phyloP scores from a whole-genome alignment of 2,888 invertebrate genomes.

The Stenichneumon culpator region DNA sequence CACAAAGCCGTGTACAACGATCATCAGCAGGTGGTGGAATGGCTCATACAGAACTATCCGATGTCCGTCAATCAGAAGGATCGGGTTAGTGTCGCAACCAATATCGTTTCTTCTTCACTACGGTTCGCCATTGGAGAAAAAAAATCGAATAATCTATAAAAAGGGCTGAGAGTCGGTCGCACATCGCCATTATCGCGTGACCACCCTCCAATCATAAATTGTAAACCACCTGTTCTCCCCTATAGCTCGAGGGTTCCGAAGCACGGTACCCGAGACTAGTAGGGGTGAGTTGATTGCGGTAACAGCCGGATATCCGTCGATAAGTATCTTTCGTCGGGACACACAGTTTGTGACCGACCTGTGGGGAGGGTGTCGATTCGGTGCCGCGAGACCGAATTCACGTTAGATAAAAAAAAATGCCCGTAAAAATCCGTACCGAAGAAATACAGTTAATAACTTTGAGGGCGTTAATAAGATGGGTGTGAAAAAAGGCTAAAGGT shows the following conservation, averaged over 20 bases:
- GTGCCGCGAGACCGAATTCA: background rate
- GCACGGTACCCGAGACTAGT: constrained; percentile 7
- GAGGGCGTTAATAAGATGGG: background rate
- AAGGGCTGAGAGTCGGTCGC: constrained; percentile 56
- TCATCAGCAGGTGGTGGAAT: constrained; percentile 90
- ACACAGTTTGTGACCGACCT: constrained; percentile 45
- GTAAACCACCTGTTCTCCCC: constrained; percentile 81
- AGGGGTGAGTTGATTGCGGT: constrained; percentile 44
- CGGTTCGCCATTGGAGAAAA: background rate
- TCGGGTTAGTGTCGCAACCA: constrained; percentile 87
- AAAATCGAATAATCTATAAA: background rate
- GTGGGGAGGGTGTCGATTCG: background rate
- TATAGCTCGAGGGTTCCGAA: constrained; percentile 26
- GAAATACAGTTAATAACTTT: background rate
- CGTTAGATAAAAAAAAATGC: background rate
- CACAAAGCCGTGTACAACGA: constrained; percentile 94
- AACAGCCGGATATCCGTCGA: constrained; percentile 72
- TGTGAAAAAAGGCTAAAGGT: background rate
- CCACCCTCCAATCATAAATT: constrained; percentile 74
- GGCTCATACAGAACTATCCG: constrained; percentile 90
- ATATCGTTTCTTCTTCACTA: background rate
- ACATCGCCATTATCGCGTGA: constrained; percentile 77
- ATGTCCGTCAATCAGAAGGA: constrained; percentile 89
- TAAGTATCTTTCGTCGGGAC: constrained; percentile 55
- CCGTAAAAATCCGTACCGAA: background rate